phyloP scores from a whole-genome alignment of 2,888 invertebrate genomes.

The Thalpophila matura region DNA sequence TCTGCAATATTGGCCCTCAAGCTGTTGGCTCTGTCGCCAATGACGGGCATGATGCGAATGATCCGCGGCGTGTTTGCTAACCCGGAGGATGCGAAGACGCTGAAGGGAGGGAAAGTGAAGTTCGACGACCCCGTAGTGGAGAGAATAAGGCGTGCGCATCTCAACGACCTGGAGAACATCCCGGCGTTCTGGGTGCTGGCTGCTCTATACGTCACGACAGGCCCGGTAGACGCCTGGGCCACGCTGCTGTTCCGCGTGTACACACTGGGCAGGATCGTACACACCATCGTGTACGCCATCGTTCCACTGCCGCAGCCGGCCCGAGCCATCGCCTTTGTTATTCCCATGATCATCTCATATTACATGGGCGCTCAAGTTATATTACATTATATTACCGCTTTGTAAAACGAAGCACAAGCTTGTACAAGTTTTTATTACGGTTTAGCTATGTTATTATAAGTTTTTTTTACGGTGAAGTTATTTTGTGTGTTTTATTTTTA shows the following conservation, averaged over 20 bases:
- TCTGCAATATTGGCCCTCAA: conserved; percentile 81
- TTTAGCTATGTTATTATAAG: conserved; percentile 10
- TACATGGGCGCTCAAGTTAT: conserved; percentile 82
- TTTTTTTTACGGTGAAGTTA: conserved; percentile 22
- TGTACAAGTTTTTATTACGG: conserved; percentile 1
- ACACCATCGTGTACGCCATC: conserved; percentile 92
- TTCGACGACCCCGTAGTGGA: conserved; percentile 80
- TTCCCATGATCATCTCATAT: conserved; percentile 73
- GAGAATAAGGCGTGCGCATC: conserved; percentile 90
- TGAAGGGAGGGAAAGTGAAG: conserved; percentile 76
- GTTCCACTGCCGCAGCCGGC: conserved; percentile 91
- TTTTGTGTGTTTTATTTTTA: conserved; percentile 32
- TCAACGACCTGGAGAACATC: conserved; percentile 94
- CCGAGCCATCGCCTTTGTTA: conserved; percentile 76
- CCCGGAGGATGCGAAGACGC: conserved; percentile 78
- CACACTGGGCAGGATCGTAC: conserved; percentile 89
- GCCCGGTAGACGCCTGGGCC: conserved; percentile 84
- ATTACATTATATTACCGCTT: conserved; percentile 71
- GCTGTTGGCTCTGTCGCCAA: conserved; percentile 68
- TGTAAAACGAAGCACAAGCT: conserved; percentile 55
- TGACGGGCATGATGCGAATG: conserved; percentile 74
- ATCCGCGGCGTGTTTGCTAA: conserved; percentile 76
- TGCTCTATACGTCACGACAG: conserved; percentile 91
- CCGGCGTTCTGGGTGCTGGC: conserved; percentile 92
- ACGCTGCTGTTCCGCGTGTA: conserved; percentile 86